These are phyloP conservation scores for Sussaba pulchella DNA, from an alignment of 2,888 invertebrate species.

Conservation along the genomic window DNA sequence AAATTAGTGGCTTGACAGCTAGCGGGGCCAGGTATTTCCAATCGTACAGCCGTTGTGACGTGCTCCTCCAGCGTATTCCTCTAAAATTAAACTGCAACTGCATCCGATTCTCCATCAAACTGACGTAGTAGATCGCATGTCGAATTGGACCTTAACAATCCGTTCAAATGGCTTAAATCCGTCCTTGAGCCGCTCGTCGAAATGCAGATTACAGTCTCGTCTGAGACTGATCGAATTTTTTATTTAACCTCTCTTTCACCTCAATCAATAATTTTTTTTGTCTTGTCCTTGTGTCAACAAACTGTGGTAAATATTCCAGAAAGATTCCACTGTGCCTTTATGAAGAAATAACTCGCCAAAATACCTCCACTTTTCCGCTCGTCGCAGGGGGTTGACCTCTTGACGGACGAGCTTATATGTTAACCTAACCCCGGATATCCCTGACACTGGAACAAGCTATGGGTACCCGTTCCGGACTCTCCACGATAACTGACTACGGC, in stretches of 20 bases:
- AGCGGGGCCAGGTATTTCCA: not conserved
- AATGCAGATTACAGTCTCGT: conserved; percentile 31
- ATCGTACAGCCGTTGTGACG: not conserved
- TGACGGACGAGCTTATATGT: conserved; percentile 23
- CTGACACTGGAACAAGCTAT: conserved; percentile 39
- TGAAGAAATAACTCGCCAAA: too few relatives aligned
- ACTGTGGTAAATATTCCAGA: too few relatives aligned
- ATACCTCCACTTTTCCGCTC: too few relatives aligned
- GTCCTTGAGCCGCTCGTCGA: conserved; percentile 10
- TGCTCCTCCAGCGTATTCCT: not conserved
- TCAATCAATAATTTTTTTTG: too few relatives aligned
- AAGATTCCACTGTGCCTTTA: too few relatives aligned
- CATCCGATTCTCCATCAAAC: conserved; percentile 7
- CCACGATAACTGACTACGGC: conserved; percentile 5
- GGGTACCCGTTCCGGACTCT: conserved; percentile 36
- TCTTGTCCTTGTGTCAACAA: too few relatives aligned
- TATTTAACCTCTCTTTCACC: not conserved
- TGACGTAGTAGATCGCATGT: conserved; percentile 5
- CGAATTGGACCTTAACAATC: conserved; percentile 28
- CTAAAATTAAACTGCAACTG: not conserved
- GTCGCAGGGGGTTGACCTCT: too few relatives aligned
- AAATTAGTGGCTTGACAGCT: not conserved
- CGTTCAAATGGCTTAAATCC: conserved; percentile 39
- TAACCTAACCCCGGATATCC: not conserved
- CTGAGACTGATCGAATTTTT: conserved; percentile 22